A percentile compares a stretch with the other conserved stretches of the same genome.
Evolutionary conservation across 2,113 vertebrate species (phyloP).

Genomic region (Gulo gulo): DNA sequence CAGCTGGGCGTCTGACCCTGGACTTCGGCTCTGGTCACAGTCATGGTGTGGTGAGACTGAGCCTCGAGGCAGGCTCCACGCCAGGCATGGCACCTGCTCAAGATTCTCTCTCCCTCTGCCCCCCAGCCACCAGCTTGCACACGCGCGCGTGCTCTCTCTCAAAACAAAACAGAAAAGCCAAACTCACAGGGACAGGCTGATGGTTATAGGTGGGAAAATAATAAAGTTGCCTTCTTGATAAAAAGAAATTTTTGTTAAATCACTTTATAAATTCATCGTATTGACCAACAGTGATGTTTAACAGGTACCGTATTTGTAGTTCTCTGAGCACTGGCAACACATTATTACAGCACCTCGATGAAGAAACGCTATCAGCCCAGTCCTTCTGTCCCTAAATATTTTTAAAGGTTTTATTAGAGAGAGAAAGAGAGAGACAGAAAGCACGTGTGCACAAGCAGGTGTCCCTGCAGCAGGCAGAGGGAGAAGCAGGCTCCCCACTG

Average conservation of each 20-base stretch:
- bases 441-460: neutral
- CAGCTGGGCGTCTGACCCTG: too few relatives aligned
- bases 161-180: neutral
- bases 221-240: neutral
- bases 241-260: neutral
- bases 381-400: neutral
- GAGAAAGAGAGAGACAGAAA: too few relatives aligned
- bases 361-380: neutral
- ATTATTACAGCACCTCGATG: neutral
- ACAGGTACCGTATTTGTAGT: neutral
- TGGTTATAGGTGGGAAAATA: neutral
- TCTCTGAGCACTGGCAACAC: neutral
- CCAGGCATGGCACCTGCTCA: neutral
- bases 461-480: too few relatives aligned
- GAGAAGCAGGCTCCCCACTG: neutral
- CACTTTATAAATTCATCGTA: neutral
- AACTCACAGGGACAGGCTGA: neutral
- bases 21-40: neutral
- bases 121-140: neutral
- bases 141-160: accelerated
- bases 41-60: neutral
- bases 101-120: neutral
- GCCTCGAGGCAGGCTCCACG: neutral
- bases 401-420: too few relatives aligned
- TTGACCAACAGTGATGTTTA: neutral